Conservation (phyloP, 2,888 invertebrate species). For the Meghimatium bilineatum region DNA sequence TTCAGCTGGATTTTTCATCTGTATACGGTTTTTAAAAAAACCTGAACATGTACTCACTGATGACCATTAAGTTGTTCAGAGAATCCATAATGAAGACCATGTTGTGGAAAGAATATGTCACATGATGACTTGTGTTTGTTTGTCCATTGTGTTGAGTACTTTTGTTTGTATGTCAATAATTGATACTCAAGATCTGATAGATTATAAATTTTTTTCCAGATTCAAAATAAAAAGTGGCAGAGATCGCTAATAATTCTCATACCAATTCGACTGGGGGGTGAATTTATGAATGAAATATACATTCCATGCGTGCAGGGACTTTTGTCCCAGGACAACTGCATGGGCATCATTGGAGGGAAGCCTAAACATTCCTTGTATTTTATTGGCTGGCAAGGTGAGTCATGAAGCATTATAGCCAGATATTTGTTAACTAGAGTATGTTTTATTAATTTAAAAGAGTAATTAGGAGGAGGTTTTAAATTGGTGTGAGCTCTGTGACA, state of each 20-base stretch:
- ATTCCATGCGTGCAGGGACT: constrained; percentile 88
- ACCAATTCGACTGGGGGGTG: constrained; percentile 90
- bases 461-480: no score
- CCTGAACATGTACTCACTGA: no score
- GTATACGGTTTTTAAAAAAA: no score
- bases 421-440: background rate
- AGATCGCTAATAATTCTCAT: constrained; percentile 85
- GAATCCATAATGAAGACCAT: no score
- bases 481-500: no score
- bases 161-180: no score
- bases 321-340: constrained; percentile 87
- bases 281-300: constrained; percentile 90
- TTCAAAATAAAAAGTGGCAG: constrained; percentile 31
- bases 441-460: no score
- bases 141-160: no score
- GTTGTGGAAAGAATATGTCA: background rate
- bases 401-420: background rate
- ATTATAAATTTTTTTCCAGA: background rate
- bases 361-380: constrained; percentile 96
- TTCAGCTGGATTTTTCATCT: no score
- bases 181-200: no score
- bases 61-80: no score
- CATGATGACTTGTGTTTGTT: no score
- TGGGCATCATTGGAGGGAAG: constrained; percentile 95
- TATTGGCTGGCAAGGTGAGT: constrained; percentile 88